Evolutionary conservation across 2,797 vertebrate genomes (phyloP), one percentile per base, ranked within the genome.

Genomic region (Melanotaenia parkinsoni): DNA sequence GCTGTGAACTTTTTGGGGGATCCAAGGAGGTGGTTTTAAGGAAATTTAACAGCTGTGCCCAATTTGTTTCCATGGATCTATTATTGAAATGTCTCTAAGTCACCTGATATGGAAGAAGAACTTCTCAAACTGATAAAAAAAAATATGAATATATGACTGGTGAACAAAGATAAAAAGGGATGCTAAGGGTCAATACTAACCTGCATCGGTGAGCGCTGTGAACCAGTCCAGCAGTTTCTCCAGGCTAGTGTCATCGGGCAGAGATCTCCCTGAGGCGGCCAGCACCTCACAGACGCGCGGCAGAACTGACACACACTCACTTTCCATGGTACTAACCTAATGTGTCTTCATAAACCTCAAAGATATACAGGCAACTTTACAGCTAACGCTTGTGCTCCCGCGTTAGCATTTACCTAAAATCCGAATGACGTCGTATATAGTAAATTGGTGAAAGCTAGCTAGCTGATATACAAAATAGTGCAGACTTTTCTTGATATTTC

Each of bases 161-260:
- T 28, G 26, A 16, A 26, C 13, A 30, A 47, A 47, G 16, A 54
- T 11, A 28, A 54, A 30, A n/a, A 47, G 13, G 5, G 24, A 26
- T 30, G 53, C 16, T 1, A 20, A 20, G 26, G 12, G 2, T 8
- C 26, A 10, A n/a, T 93, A 90, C 92, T 93, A 74, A 98, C 97
- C 95, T 54, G 85, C 68, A n/a, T 78, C 60, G 0, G 86, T 81
- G 64, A 96, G 70, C 0, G 86, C 79, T 35, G 91, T 94, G 83
- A 99, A 95, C 95, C 96, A 99, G 90, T 99, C 98, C 54, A 99
- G 87, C 43, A 99, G 92, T 77, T 99, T 99, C 90, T 99, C 97
- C 90, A 98, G 88, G 77, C 95, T 97, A 22, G 97, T 97, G 85
- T 98, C 97, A 74, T 99, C 98, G 0, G 93, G 93, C 72, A 96